Base-by-base conservation (phyloP, 2,797 vertebrate species). In the Agapornis canus region DNA sequence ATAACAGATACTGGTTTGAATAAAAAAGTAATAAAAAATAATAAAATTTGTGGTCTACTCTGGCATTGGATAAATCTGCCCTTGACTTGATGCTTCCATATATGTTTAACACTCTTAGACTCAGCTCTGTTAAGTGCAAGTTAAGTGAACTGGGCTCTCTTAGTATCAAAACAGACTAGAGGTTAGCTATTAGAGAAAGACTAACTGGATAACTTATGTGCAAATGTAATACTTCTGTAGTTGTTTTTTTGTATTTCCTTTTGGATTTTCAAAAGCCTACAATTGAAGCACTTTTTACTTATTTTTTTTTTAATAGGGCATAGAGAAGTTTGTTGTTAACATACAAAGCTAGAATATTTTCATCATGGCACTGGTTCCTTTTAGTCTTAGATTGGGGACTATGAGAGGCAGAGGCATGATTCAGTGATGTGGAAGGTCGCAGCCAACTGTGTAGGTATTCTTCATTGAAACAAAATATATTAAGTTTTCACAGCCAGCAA, bases 151-250 rank as follows among this genome's bases (percentile, higher is more conserved):
- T 32, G 64, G 19, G 23, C 8, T 60, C 1, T 27, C 22, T 4
- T 69, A 37, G 11, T 37, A 20, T n/a, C 0, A 0, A 35, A 78
- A 29, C 27, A 13, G 8, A 8, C 17, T 42, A 42, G n/a, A 60
- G 17, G 7, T 56, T 6, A 25, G 11, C 8, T 57, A 47, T 3
- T 40, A 13, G 9, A 48, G 39, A 16, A n/a, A 39, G 35, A 51
- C 5, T 9, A 43, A 11, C 20, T n/a, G 3, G 3, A 42, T 57
- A 45, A 49, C 31, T 45, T 27, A 26, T 3, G 3, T 71, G 16
- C 45, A 75, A 9, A 8, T 1, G 0, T 21, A 37, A 11, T 14
- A 3, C 10, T 43, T 6, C 3, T 25, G 4, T 5, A 56, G 25
- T 12, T 17, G 0, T 3, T 45, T 47, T 7, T 2, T 54, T 39